phyloP scores from a whole-genome alignment of 2,113 vertebrate genomes.

The Hypomesus transpacificus region DNA sequence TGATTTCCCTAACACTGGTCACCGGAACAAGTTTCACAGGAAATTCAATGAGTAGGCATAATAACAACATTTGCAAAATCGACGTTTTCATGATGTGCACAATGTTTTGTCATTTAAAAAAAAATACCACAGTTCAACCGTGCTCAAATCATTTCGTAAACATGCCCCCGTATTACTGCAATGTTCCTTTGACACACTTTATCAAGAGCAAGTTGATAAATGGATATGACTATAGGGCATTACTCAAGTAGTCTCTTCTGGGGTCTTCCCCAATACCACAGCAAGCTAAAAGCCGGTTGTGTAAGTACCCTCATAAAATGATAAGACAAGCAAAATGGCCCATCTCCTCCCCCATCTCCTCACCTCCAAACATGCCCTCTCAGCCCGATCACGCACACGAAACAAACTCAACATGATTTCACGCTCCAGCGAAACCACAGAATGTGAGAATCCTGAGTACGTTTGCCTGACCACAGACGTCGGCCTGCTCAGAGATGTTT shows the following conservation, averaged over 20 bases:
- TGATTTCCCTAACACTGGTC: background rate
- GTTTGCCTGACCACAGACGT: slow-evolving; percentile 18
- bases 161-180: no score
- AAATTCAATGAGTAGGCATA: background rate
- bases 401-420: slow-evolving; percentile 28
- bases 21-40: background rate
- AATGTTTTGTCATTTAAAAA: background rate
- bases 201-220: no score
- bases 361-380: slow-evolving; percentile 20
- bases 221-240: background rate
- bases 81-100: background rate
- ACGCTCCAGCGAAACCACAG: slow-evolving; percentile 18
- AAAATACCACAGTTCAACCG: no score
- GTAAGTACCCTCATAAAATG: slow-evolving; percentile 1
- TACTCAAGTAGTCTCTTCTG: background rate
- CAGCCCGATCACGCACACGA: slow-evolving; percentile 21
- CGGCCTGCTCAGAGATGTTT: background rate
- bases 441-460: background rate
- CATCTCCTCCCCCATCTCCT: slow-evolving; percentile 18
- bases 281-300: background rate
- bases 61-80: slow-evolving; percentile 5
- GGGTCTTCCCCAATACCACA: slow-evolving; percentile 1
- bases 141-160: no score
- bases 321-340: slow-evolving; percentile 3
- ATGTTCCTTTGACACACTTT: no score